These are phyloP conservation scores for Drosophila bunnanda DNA, from an alignment of 2,888 invertebrate species.

Conservation along the genomic window DNA sequence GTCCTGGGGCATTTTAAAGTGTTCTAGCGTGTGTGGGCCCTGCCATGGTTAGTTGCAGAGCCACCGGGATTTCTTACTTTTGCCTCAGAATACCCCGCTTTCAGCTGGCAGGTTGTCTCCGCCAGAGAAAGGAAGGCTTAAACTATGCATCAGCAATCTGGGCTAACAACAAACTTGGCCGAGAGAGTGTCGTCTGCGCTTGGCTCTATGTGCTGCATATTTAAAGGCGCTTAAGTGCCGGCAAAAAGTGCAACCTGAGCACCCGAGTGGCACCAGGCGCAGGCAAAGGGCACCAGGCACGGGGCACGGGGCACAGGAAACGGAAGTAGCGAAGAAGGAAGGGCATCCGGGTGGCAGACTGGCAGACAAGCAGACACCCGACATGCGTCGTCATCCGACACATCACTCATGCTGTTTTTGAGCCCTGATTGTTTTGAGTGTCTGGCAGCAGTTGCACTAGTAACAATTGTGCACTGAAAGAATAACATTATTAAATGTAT, in stretches of 20 bases:
- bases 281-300: neutral
- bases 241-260: constrained; percentile 62
- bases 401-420: constrained; percentile 76
- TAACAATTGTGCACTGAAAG: constrained; percentile 9
- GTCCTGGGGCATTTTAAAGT: constrained; percentile 39
- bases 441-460: constrained; percentile 36
- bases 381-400: constrained; percentile 53
- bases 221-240: constrained; percentile 76
- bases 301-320: constrained; percentile 1
- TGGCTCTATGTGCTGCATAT: constrained; percentile 63
- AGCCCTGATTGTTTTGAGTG: constrained; percentile 71
- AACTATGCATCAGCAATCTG: constrained; percentile 44
- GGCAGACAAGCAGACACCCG: constrained; percentile 13
- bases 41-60: neutral
- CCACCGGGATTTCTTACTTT: constrained; percentile 1
- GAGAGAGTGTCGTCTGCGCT: constrained; percentile 45
- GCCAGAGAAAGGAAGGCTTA: constrained; percentile 20
- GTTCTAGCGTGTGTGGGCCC: neutral
- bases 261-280: constrained; percentile 11
- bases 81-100: neutral
- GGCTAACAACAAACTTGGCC: constrained; percentile 43
- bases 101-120: constrained; percentile 33
- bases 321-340: constrained; percentile 7
- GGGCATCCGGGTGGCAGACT: constrained; percentile 6
- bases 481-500: neutral